These are phyloP conservation scores for Camponotus fellah DNA, from an alignment of 2,888 invertebrate species.

Conservation along the genomic window DNA sequence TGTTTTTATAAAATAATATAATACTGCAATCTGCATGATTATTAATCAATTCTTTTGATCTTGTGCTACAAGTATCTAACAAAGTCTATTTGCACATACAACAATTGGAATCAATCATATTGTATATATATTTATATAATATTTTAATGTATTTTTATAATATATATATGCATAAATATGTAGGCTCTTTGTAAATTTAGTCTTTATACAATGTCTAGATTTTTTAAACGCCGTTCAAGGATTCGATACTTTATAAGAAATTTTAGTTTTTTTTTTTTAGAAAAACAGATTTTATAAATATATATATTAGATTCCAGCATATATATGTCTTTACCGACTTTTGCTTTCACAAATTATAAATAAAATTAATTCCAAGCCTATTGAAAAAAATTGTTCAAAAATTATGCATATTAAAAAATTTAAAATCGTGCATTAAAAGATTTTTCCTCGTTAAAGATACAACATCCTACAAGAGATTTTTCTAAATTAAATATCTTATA, in stretches of 20 bases:
- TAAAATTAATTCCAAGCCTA: background rate
- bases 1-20: too few relatives aligned
- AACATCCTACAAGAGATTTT: background rate
- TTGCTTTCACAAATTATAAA: background rate
- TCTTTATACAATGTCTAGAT: background rate
- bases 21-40: constrained; percentile 15
- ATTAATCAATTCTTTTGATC: constrained; percentile 13
- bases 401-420: background rate
- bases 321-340: background rate
- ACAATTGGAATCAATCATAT: constrained; percentile 15
- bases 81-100: background rate
- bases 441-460: background rate
- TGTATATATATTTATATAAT: background rate
- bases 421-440: background rate
- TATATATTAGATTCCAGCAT: background rate
- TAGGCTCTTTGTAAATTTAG: background rate
- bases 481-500: background rate
- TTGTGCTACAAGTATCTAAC: background rate
- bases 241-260: background rate
- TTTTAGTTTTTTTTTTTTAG: background rate
- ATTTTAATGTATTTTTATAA: background rate
- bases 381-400: background rate
- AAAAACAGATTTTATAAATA: background rate
- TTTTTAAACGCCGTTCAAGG: background rate
- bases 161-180: background rate